A percentile compares a stretch with the other conserved stretches of the same genome.
These are phyloP conservation scores for Geopemphigus sp. DNA, from an alignment of 1,140 invertebrate species.

Conservation along the genomic window DNA sequence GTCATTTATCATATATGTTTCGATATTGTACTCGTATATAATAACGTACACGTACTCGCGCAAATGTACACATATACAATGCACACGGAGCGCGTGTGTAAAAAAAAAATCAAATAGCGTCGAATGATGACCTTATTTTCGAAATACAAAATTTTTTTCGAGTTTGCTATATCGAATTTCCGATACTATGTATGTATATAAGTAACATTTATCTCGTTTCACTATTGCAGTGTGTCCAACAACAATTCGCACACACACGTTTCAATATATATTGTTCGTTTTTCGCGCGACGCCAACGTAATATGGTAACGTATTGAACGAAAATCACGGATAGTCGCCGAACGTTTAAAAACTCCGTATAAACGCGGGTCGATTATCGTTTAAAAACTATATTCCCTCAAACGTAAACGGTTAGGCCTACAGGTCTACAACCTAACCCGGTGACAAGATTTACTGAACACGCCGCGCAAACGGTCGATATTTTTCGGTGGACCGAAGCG, in stretches of 20 bases:
- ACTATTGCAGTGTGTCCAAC: not conserved
- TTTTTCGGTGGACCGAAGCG: too few relatives aligned
- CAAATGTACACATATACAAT: too few relatives aligned
- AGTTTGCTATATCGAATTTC: not conserved
- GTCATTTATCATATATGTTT: not conserved
- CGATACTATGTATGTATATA: not conserved
- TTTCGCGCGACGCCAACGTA: not conserved
- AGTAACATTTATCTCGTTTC: not conserved
- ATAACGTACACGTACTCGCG: not conserved
- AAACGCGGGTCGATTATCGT: too few relatives aligned
- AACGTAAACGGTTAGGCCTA: too few relatives aligned
- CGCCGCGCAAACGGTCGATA: too few relatives aligned
- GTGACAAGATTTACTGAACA: too few relatives aligned
- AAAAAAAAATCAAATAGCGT: not conserved
- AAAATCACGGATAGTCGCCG: not conserved
- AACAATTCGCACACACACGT: too few relatives aligned
- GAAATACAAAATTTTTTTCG: slow-evolving; percentile 16
- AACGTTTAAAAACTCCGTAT: too few relatives aligned
- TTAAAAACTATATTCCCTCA: too few relatives aligned
- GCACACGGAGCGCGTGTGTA: not conserved
- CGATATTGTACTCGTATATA: not conserved
- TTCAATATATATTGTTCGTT: too few relatives aligned
- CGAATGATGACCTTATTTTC: slow-evolving; percentile 17
- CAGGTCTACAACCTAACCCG: too few relatives aligned
- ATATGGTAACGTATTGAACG: not conserved